Conservation (phyloP, 2,888 invertebrate species). For the Epinotia nisella region DNA sequence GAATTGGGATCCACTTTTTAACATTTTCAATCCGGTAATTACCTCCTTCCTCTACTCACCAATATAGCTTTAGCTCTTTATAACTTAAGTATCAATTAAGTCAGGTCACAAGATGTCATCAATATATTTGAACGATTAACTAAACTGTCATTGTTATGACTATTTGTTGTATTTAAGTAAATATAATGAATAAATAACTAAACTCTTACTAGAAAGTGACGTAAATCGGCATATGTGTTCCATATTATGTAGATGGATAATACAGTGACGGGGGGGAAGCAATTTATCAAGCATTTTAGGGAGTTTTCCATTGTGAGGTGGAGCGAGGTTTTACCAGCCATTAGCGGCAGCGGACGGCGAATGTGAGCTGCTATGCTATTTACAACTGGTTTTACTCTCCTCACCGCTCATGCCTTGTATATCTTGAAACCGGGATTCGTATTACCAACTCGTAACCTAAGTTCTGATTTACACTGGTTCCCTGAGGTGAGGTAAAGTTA, state of each 20-base stretch:
- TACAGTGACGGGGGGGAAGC: conserved; percentile 56
- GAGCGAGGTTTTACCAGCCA: conserved; percentile 72
- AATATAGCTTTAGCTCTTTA: too few relatives aligned
- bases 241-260: conserved; percentile 58
- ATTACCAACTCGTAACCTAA: not conserved
- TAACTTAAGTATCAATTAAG: not conserved
- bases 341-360: conserved; percentile 55
- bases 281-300: conserved; percentile 69
- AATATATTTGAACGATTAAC: conserved; percentile 25
- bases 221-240: conserved; percentile 33
- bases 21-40: too few relatives aligned
- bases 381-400: not conserved
- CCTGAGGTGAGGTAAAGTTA: not conserved
- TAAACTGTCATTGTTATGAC: too few relatives aligned
- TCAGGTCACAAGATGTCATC: not conserved
- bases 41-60: too few relatives aligned
- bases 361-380: conserved; percentile 25
- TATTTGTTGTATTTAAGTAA: too few relatives aligned
- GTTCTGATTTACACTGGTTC: conserved; percentile 1
- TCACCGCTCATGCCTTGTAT: not conserved
- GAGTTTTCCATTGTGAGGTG: conserved; percentile 64
- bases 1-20: too few relatives aligned
- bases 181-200: too few relatives aligned
- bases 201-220: conserved; percentile 22
- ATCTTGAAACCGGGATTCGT: not conserved